Conservation (phyloP, 2,888 invertebrate species). For the Oxycera nigricornis region DNA sequence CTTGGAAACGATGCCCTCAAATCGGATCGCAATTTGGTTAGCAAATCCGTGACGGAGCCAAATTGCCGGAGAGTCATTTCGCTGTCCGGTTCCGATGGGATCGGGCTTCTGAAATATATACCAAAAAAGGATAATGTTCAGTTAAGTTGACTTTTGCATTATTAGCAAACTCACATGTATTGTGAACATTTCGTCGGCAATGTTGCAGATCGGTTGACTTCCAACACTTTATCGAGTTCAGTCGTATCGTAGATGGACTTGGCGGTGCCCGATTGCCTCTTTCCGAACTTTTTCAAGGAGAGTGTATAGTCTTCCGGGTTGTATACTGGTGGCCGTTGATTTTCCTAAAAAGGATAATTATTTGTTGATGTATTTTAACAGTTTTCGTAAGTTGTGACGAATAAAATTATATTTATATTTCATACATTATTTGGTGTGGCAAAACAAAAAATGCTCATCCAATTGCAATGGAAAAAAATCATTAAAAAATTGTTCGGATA, state of each 20-base stretch:
- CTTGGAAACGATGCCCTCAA: constrained; percentile 87
- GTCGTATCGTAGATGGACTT: constrained; percentile 60
- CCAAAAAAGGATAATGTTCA: too few relatives aligned
- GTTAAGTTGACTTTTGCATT: too few relatives aligned
- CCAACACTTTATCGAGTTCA: constrained; percentile 47
- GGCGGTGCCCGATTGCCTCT: constrained; percentile 54
- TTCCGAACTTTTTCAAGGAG: constrained; percentile 80
- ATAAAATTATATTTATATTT: too few relatives aligned
- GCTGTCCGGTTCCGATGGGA: constrained; percentile 68
- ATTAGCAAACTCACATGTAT: constrained; percentile 56
- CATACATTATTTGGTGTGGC: too few relatives aligned
- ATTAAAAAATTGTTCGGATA: too few relatives aligned
- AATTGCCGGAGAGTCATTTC: constrained; percentile 90
- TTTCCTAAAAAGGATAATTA: constrained; percentile 66
- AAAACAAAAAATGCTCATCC: too few relatives aligned
- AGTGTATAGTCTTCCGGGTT: constrained; percentile 88
- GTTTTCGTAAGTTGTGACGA: too few relatives aligned
- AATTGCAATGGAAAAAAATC: too few relatives aligned
- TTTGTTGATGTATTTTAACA: too few relatives aligned
- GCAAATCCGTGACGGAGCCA: constrained; percentile 83
- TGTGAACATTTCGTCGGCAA: constrained; percentile 59
- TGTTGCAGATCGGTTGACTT: constrained; percentile 58
- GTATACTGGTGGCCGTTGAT: constrained; percentile 86
- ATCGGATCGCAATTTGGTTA: constrained; percentile 86
- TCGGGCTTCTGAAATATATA: constrained; percentile 67